These are phyloP conservation scores for Lordiphosa mommai DNA, from an alignment of 1,140 invertebrate species.

Conservation along the genomic window DNA sequence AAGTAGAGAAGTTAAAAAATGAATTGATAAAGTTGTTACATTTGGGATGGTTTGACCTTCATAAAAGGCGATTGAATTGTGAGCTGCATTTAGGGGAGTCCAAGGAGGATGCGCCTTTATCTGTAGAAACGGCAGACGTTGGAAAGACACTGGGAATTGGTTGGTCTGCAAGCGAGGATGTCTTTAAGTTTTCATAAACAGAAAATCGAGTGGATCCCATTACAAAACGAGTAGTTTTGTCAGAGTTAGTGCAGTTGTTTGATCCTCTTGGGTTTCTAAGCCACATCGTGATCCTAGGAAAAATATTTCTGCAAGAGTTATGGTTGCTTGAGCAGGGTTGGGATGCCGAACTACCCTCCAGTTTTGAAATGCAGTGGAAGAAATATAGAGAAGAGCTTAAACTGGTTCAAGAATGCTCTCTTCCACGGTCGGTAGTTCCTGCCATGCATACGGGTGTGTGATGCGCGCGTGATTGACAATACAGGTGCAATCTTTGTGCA, in stretches of 20 bases:
- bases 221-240: neutral
- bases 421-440: neutral
- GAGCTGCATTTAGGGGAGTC: neutral
- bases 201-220: neutral
- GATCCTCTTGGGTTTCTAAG: neutral
- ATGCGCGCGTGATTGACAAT: neutral
- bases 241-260: constrained; percentile 10
- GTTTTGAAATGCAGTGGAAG: neutral
- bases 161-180: neutral
- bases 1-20: neutral
- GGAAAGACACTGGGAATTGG: neutral
- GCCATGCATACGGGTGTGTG: neutral
- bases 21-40: neutral
- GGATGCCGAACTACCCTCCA: too few species aligned
- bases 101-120: neutral
- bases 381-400: neutral
- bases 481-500: neutral
- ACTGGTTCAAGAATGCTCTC: neutral
- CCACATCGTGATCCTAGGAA: neutral
- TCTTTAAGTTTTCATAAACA: neutral
- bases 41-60: neutral
- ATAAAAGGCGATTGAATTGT: neutral
- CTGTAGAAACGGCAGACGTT: neutral
- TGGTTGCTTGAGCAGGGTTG: constrained; percentile 1
- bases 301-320: constrained; percentile 17